phyloP scores from a whole-genome alignment of 2,797 vertebrate species.

The Xenops minutus region DNA sequence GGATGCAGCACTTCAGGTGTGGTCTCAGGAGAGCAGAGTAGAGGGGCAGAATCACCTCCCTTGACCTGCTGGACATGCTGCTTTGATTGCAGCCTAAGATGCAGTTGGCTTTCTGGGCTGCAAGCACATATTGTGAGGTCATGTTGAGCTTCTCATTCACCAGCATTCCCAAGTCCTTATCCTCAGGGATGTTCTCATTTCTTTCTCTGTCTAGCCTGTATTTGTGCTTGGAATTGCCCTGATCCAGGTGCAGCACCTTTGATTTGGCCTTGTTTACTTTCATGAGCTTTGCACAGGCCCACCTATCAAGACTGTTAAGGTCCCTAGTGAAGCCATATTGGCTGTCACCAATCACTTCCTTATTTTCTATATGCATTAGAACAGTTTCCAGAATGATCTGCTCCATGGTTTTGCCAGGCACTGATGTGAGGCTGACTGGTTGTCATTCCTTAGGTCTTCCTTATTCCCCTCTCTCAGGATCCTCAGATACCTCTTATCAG shows the following conservation, averaged over 20 bases:
- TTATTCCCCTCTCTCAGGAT: background rate
- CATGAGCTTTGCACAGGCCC: background rate
- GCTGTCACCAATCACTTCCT: background rate
- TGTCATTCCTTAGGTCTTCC: background rate
- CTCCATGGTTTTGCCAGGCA: background rate
- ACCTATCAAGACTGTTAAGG: background rate
- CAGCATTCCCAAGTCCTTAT: background rate
- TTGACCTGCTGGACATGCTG: fast-evolving
- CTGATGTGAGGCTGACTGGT: background rate
- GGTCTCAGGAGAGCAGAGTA: background rate
- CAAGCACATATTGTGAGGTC: background rate
- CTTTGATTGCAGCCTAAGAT: background rate
- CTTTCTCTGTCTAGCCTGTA: background rate
- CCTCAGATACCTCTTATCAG: background rate
- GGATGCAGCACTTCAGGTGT: background rate
- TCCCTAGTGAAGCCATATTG: background rate
- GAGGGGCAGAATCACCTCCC: background rate
- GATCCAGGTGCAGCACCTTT: background rate
- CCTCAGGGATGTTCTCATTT: background rate
- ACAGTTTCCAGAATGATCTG: background rate
- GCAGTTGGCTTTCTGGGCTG: fast-evolving
- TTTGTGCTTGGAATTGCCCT: background rate
- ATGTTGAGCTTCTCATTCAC: background rate
- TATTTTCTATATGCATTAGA: background rate
- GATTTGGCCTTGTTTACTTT: background rate